Conservation (phyloP, 2,113 vertebrate genomes). For the Pedetes capensis region DNA sequence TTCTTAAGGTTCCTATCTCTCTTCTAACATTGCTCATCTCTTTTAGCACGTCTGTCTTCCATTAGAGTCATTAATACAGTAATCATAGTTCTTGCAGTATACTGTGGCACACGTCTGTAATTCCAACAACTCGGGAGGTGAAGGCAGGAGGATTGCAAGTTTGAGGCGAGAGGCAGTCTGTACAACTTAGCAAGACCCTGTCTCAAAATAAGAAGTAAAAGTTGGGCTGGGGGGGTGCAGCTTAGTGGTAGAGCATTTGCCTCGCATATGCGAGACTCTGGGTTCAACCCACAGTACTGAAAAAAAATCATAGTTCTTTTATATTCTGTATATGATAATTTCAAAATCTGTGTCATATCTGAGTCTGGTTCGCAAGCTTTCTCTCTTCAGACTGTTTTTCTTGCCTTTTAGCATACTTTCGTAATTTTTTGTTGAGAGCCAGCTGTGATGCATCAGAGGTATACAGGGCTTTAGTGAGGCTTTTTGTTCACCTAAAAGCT, state of each 20-base stretch:
- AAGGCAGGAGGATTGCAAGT: too few species aligned
- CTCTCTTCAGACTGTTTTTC: background rate
- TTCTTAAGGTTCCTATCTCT: background rate
- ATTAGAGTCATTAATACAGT: background rate
- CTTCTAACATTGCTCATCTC: background rate
- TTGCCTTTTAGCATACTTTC: background rate
- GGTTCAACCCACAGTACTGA: too few species aligned
- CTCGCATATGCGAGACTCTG: too few species aligned
- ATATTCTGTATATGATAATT: background rate
- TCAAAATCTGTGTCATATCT: background rate
- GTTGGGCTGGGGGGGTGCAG: too few species aligned
- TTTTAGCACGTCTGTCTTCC: background rate
- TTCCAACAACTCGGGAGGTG: too few species aligned
- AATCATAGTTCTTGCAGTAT: background rate
- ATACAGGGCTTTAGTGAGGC: background rate
- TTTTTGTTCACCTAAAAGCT: background rate
- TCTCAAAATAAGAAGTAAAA: too few species aligned
- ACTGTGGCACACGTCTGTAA: too few species aligned
- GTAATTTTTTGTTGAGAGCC: background rate
- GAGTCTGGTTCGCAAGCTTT: too few species aligned
- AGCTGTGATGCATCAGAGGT: background rate
- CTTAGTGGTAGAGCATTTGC: too few species aligned
- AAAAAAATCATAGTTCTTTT: background rate
- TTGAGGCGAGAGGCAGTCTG: too few species aligned
- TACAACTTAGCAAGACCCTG: too few species aligned